Conservation (phyloP, 2,113 vertebrate species). For the Callithrix jacchus region DNA sequence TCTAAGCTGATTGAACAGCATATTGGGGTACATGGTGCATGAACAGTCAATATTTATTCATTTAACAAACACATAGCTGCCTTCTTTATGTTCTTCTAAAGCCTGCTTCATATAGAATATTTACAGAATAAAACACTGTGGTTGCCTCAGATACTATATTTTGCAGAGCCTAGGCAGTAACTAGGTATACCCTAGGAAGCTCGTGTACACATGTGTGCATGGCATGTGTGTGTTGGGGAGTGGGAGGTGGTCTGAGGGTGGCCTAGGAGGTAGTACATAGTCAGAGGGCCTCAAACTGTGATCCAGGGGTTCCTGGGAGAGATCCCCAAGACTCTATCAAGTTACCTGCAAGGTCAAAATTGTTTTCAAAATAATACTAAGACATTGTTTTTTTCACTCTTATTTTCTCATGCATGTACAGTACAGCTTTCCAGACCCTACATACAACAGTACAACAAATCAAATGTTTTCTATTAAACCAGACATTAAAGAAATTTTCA, state of each 20-base stretch:
- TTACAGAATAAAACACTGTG: neutral
- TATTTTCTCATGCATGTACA: neutral
- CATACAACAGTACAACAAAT: neutral
- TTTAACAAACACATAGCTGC: neutral
- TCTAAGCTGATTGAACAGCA: neutral
- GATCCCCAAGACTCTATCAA: neutral
- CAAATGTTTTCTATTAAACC: neutral
- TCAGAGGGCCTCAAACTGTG: neutral
- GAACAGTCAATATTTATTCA: neutral
- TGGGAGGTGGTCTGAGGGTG: neutral
- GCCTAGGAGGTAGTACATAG: neutral
- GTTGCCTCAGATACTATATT: neutral
- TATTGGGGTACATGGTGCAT: neutral
- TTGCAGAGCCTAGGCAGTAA: neutral
- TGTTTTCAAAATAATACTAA: neutral
- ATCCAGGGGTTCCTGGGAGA: neutral
- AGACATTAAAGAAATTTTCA: neutral
- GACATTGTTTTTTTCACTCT: neutral
- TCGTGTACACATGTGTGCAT: rapidly evolving
- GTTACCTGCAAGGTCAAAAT: neutral
- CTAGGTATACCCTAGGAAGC: neutral
- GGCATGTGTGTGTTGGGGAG: neutral
- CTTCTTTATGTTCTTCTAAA: neutral
- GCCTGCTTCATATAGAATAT: neutral
- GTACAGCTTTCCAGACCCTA: neutral